These are phyloP conservation scores for Drosophila pegasa DNA, from an alignment of 2,888 invertebrate species.

Conservation along the genomic window DNA sequence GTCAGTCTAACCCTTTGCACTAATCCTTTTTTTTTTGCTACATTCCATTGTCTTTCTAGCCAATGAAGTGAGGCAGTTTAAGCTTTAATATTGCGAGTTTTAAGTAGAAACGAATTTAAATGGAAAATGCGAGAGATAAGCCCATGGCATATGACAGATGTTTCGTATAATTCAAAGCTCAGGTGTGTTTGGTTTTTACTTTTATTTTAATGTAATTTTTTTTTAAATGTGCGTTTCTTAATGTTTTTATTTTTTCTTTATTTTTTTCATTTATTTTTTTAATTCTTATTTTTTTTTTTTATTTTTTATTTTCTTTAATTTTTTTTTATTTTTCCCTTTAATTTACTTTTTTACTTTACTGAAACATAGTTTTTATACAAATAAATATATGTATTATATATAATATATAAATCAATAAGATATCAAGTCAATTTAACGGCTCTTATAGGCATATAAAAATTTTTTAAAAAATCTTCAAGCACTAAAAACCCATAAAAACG, in stretches of 20 bases:
- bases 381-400: too few relatives aligned
- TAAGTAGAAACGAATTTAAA: background rate
- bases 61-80: background rate
- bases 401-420: background rate
- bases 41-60: background rate
- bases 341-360: too few relatives aligned
- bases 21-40: conserved; percentile 17
- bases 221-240: too few relatives aligned
- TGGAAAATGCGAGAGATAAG: background rate
- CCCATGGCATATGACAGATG: background rate
- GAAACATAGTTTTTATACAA: background rate
- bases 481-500: background rate
- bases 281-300: too few relatives aligned
- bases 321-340: too few relatives aligned
- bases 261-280: too few relatives aligned
- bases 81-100: background rate
- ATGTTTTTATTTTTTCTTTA: too few relatives aligned
- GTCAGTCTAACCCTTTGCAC: conserved; percentile 15
- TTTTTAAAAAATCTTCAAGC: background rate
- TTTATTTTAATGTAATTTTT: too few relatives aligned
- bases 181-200: background rate
- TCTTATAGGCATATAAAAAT: background rate
- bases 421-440: background rate
- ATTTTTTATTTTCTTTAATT: too few relatives aligned
- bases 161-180: background rate